Percentiles rank a stretch among this genome's conserved stretches.
These are phyloP conservation scores for Caenorhabditis remanei DNA, from an alignment of 1,140 invertebrate species.

Conservation along the genomic window DNA sequence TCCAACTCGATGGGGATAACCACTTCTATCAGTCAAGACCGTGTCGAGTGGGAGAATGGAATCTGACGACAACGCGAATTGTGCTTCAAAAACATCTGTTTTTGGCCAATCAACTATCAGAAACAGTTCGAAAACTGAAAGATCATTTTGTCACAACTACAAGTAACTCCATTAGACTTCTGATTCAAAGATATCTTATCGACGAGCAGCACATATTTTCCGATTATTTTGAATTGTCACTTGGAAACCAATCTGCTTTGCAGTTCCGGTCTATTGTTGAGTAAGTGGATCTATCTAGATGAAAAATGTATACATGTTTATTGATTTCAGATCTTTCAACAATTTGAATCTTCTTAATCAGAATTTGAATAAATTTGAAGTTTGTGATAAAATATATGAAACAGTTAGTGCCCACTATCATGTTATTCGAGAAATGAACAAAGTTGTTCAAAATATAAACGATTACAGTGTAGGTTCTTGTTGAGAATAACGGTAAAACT, in stretches of 20 bases:
- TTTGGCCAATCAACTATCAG: slow-evolving; percentile 3
- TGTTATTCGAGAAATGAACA: slow-evolving; percentile 17
- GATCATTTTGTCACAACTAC: not conserved
- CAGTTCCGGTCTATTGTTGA: not conserved
- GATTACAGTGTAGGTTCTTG: slow-evolving; percentile 15
- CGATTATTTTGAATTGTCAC: not conserved
- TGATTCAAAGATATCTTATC: slow-evolving; percentile 24
- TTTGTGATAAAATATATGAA: slow-evolving; percentile 20
- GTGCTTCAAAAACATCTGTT: slow-evolving; percentile 14
- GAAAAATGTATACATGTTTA: not conserved
- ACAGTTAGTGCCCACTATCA: slow-evolving; percentile 31
- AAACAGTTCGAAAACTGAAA: not conserved
- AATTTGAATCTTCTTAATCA: not conserved
- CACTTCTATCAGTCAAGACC: slow-evolving; percentile 31
- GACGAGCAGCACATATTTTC: slow-evolving; percentile 24
- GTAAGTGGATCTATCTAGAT: not conserved
- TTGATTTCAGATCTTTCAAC: not conserved
- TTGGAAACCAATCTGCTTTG: not conserved
- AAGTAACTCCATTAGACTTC: not conserved
- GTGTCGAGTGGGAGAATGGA: slow-evolving; percentile 17
- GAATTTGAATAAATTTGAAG: not conserved
- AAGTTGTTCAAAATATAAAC: not conserved
- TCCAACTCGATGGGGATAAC: slow-evolving; percentile 9
- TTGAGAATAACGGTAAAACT: not conserved
- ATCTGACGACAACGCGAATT: slow-evolving; percentile 10